Evolutionary conservation across 2,888 invertebrate genomes (phyloP), one percentile per base, ranked within the genome.

Genomic region (Alcis repandata): DNA sequence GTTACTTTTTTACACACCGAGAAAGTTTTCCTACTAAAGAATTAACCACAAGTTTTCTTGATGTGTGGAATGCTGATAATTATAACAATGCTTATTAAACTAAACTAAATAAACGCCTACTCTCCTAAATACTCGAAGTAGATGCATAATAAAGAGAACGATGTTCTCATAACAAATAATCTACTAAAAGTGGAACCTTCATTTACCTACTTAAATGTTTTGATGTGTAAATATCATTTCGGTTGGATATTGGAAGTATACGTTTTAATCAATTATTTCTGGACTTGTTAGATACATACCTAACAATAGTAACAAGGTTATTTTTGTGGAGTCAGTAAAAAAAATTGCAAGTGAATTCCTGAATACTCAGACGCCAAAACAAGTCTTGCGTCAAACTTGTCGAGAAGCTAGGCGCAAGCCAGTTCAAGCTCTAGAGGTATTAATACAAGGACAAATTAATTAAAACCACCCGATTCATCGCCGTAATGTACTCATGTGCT

Each of bases 21-120:
- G 67, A 54, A 56, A 17, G 17, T 41, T 32, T 17, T 13, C n/a
- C 7, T 41, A 17, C 22, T 46, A 17, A 43, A 1, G 27, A 46
- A 46, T 41, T 57, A 60, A 33, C 17, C 4, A 19, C 13, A 46
- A 2, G 10, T 54, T 63, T 66, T 57, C 69, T 73, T 67, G 68
- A 67, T 66, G 59, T 64, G 65, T 17, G 11, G 62, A 64, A 59
- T 56, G 20, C 10, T 15, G 32, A 59, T 43, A 51, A 6, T 22
- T 49, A 63, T 17, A 17, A 56, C 56, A 59, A 57, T 43, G 68
- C 68, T 69, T 68, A 43, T 53, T 53, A 67, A 52, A 51, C 51
- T 10, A 54, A 64, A 68, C 57, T 59, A 67, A 72, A 64, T 64
- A 59, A 63, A 63, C 20, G 11, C 53, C 51, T 38, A 62, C 22